These are phyloP conservation scores for Paralichthys olivaceus DNA, from an alignment of 2,113 vertebrate genomes.

Conservation along the genomic window DNA sequence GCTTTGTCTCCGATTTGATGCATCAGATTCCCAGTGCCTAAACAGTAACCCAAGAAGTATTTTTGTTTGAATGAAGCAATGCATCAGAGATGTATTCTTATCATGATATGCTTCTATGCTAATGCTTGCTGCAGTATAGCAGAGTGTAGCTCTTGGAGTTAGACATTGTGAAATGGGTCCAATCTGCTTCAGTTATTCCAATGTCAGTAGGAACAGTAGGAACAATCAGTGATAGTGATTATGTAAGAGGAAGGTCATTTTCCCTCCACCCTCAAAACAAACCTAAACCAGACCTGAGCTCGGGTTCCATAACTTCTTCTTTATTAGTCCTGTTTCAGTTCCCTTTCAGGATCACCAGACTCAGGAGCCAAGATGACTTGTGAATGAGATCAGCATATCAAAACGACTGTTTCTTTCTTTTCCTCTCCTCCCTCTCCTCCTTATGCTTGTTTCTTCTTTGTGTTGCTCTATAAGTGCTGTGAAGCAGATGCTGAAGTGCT, in stretches of 20 bases:
- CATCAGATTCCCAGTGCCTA: constrained; percentile 81
- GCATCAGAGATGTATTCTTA: constrained; percentile 52
- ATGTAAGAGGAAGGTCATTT: constrained; percentile 9
- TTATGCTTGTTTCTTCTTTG: constrained; percentile 68
- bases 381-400: constrained; percentile 76
- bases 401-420: constrained; percentile 67
- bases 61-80: constrained; percentile 51
- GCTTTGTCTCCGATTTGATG: constrained; percentile 66
- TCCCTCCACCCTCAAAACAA: constrained; percentile 30
- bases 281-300: constrained; percentile 48
- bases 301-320: constrained; percentile 42
- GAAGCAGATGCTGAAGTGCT: constrained; percentile 61
- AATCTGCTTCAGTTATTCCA: constrained; percentile 42
- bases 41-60: constrained; percentile 65
- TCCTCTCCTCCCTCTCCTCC: constrained; percentile 43
- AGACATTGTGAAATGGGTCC: constrained; percentile 34
- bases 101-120: constrained; percentile 52
- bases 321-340: constrained; percentile 64
- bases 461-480: constrained; percentile 77
- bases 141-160: constrained; percentile 31
- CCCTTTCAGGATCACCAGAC: constrained; percentile 60
- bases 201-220: constrained; percentile 24
- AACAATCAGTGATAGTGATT: constrained; percentile 37
- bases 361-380: constrained; percentile 75
- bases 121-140: constrained; percentile 40